Conservation (phyloP, 2,888 invertebrate species). For the Leptopilina syphax region DNA sequence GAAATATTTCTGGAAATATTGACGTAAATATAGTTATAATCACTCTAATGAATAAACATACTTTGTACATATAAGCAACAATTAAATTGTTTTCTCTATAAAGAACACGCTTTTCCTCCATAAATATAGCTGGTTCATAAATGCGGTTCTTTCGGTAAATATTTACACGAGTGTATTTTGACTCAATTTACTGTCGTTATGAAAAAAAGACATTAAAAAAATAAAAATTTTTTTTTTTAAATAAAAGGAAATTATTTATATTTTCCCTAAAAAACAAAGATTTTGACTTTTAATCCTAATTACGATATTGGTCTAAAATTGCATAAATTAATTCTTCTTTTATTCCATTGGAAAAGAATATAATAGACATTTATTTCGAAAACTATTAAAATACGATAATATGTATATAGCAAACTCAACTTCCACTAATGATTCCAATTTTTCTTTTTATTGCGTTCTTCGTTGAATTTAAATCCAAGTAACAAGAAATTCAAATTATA, state of each 20-base stretch:
- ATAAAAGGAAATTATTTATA: too few relatives aligned
- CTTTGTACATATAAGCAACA: background rate
- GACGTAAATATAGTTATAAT: background rate
- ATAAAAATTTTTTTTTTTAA: too few relatives aligned
- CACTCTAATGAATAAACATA: background rate
- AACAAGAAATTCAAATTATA: background rate
- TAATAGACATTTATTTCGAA: background rate
- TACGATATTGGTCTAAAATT: too few relatives aligned
- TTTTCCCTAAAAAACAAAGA: too few relatives aligned
- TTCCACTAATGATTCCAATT: background rate
- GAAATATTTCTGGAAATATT: background rate
- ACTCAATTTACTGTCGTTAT: background rate
- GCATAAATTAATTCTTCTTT: too few relatives aligned
- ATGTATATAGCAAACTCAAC: background rate
- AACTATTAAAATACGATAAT: background rate
- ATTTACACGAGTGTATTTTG: background rate
- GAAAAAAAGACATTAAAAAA: too few relatives aligned
- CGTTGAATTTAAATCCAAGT: background rate
- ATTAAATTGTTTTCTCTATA: background rate
- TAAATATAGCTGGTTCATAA: background rate
- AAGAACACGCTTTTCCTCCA: background rate
- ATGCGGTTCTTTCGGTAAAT: background rate
- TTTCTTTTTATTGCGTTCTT: background rate
- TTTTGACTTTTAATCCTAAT: too few relatives aligned
- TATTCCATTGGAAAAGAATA: too few relatives aligned